Conservation (phyloP, 2,888 invertebrate genomes). For the Gryllus longicercus region DNA sequence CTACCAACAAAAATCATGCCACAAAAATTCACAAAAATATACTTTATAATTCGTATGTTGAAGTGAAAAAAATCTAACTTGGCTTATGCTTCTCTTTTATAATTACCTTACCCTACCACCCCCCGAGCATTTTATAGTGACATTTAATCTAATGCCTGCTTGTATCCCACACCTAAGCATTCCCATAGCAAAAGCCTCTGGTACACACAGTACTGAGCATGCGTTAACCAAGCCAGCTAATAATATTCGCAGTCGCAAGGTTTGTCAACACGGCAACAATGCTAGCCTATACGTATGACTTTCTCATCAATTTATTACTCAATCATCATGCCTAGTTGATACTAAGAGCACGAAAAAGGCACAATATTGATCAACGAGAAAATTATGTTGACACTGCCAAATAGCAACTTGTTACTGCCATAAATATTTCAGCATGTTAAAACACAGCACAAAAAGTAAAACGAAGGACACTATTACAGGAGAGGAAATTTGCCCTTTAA, state of each 20-base stretch:
- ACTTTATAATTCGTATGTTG: constrained; percentile 24
- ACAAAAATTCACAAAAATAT: constrained; percentile 36
- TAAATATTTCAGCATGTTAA: constrained; percentile 18
- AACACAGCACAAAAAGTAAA: neutral
- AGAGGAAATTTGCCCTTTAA: neutral
- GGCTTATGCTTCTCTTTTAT: constrained; percentile 26
- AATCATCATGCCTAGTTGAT: constrained; percentile 7
- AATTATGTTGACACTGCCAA: constrained; percentile 21
- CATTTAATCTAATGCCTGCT: constrained; percentile 21
- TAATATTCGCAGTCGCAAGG: constrained; percentile 21
- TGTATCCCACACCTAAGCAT: constrained; percentile 36
- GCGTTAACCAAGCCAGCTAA: constrained; percentile 34
- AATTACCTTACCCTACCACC: constrained; percentile 25
- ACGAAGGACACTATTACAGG: neutral
- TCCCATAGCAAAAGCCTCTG: constrained; percentile 34
- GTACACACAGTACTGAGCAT: constrained; percentile 36
- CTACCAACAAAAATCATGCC: constrained; percentile 37
- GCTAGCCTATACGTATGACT: constrained; percentile 26
- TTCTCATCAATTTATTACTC: constrained; percentile 24
- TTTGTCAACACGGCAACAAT: constrained; percentile 24
- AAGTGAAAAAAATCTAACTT: constrained; percentile 19
- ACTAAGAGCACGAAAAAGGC: constrained; percentile 17
- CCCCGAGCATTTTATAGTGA: constrained; percentile 20
- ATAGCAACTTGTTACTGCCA: constrained; percentile 26
- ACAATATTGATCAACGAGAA: constrained; percentile 29